Evolutionary conservation across 2,797 vertebrate genomes (phyloP).

Genomic region (Cetoscarus ocellatus): DNA sequence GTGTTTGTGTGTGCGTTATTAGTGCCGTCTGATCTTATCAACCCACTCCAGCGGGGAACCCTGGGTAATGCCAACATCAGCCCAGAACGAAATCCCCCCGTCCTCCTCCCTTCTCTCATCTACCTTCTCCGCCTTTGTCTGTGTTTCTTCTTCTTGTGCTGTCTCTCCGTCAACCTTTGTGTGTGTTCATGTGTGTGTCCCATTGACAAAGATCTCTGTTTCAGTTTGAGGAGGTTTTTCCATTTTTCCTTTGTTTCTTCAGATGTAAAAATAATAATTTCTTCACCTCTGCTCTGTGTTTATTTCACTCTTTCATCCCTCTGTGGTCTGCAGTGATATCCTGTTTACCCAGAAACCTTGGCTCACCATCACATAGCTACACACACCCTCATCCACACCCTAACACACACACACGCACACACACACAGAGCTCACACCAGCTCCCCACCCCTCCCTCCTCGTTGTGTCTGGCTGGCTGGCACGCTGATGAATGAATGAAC

Average conservation of each 20-base stretch:
- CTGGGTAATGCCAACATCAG: conserved; percentile 57
- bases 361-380: conserved; percentile 49
- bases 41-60: conserved; percentile 55
- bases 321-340: conserved; percentile 48
- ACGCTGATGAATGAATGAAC: conserved; percentile 74
- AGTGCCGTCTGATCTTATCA: conserved; percentile 60
- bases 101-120: conserved; percentile 10
- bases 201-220: conserved; percentile 21
- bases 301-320: conserved; percentile 26
- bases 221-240: conserved; percentile 11
- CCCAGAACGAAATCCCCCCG: conserved; percentile 42
- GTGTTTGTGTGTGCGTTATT: conserved; percentile 32
- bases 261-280: conserved; percentile 23
- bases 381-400: conserved; percentile 31
- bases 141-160: conserved; percentile 31
- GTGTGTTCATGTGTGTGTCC: conserved; percentile 4
- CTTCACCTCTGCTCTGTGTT: neutral
- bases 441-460: conserved; percentile 33
- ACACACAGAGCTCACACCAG: conserved; percentile 20
- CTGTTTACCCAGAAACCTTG: conserved; percentile 64
- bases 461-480: conserved; percentile 75
- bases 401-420: conserved; percentile 8
- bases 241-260: conserved; percentile 27
- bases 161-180: conserved; percentile 38
- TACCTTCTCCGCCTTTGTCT: conserved; percentile 66